Conservation (phyloP, 2,797 vertebrate species). For the Diplodus sargus region DNA sequence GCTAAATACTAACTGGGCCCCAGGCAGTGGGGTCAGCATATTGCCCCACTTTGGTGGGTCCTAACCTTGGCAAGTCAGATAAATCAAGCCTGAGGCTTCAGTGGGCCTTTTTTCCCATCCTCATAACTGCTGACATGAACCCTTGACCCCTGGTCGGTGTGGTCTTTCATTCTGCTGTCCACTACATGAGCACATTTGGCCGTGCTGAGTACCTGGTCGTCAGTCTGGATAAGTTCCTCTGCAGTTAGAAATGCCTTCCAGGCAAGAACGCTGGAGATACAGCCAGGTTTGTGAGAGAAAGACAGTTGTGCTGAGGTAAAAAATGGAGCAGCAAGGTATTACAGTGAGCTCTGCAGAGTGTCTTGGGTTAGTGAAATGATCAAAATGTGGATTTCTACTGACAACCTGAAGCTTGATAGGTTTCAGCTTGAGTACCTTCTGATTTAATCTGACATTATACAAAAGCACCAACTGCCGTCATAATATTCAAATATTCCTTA, state of each 20-base stretch:
- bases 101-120: conserved; percentile 62
- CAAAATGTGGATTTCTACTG: conserved; percentile 2
- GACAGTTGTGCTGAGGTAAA: conserved; percentile 12
- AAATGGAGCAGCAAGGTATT: conserved; percentile 2
- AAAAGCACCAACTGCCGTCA: not conserved
- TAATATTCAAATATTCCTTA: not conserved
- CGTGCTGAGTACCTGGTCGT: conserved; percentile 56
- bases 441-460: not conserved
- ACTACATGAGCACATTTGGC: conserved; percentile 48
- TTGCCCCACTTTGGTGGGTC: conserved; percentile 64
- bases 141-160: conserved; percentile 65
- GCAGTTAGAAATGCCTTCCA: conserved; percentile 60
- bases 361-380: conserved; percentile 5
- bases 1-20: conserved; percentile 63
- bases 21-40: conserved; percentile 61
- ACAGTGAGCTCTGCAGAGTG: not conserved
- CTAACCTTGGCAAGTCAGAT: conserved; percentile 73
- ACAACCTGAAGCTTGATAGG: not conserved
- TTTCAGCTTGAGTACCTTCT: not conserved
- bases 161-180: conserved; percentile 69
- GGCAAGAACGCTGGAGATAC: conserved; percentile 34
- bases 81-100: conserved; percentile 78
- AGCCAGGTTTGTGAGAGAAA: conserved; percentile 9
- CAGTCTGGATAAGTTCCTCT: conserved; percentile 64
- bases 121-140: conserved; percentile 68